phyloP scores from a whole-genome alignment of 2,797 vertebrate genomes.

The Fistularia tabacaria region DNA sequence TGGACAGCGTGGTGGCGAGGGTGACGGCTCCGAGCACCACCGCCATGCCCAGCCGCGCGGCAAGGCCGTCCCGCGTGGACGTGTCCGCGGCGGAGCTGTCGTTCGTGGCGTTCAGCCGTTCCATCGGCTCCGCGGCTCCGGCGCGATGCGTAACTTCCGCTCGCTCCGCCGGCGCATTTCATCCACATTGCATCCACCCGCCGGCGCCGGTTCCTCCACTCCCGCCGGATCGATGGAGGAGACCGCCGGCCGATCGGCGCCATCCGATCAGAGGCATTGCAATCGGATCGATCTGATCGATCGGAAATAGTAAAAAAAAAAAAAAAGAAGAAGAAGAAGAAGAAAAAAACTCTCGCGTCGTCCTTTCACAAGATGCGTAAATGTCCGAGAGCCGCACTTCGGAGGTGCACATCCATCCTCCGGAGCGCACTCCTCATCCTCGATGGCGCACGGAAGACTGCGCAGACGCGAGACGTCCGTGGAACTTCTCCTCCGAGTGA shows the following conservation, averaged over 20 bases:
- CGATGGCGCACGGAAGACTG: constrained; percentile 7
- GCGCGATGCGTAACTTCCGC: constrained; percentile 67
- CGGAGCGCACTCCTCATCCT: too few relatives aligned
- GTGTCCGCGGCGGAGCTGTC: constrained; percentile 41
- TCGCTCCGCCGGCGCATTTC: constrained; percentile 30
- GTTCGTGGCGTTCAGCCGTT: constrained; percentile 58
- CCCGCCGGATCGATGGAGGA: constrained; percentile 11
- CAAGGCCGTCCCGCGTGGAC: constrained; percentile 51
- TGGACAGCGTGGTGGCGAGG: constrained; percentile 90
- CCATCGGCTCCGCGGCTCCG: constrained; percentile 50
- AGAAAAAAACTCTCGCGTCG: too few relatives aligned
- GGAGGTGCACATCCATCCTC: too few relatives aligned
- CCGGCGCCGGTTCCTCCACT: background rate
- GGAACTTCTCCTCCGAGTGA: constrained; percentile 39
- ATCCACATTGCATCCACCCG: background rate
- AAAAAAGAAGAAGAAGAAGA: too few relatives aligned
- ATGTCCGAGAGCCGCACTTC: too few relatives aligned
- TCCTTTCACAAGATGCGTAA: too few relatives aligned
- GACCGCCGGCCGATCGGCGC: too few relatives aligned
- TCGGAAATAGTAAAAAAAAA: too few relatives aligned
- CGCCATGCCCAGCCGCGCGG: constrained; percentile 70
- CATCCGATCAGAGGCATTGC: too few relatives aligned
- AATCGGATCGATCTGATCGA: too few relatives aligned
- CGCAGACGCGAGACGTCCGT: constrained; percentile 21
- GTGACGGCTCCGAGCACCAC: constrained; percentile 83